Evolutionary conservation across 2,113 vertebrate genomes (phyloP), one percentile per base, ranked within the genome.

Genomic region (Oreochromis tanganicae): DNA sequence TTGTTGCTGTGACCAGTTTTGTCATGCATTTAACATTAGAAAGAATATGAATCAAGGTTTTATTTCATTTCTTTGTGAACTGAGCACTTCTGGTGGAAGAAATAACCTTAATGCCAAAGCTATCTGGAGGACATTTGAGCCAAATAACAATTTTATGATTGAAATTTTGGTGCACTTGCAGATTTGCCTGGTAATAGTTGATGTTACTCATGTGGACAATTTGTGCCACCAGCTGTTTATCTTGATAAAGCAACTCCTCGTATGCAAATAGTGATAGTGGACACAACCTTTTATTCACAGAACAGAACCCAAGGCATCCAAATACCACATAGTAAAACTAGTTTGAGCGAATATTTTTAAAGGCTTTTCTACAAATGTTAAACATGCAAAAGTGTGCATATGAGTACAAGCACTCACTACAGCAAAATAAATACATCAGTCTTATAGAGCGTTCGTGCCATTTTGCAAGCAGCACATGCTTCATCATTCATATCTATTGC

Each of bases 401-500:
- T 29, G 7, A 68, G 27, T 81, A 50, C n/a, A 38, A 13, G 4
- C 71, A 38, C 71, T 66, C 17, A 50, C 21, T 71, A 34, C 6
- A 24, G 34, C 27, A 21, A 17, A 14, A 73, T 27, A 54, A 68
- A 55, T 57, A 38, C 41, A 41, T 9, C 14, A 27, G 8, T 36
- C 7, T 54, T 75, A 84, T 79, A 14, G 89, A 83, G 85, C 16
- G 84, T 68, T 50, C 75, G 84, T 89, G 84, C 84, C 83, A 80
- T 54, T 88, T 80, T 34, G 79, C 27, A 55, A 89, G 81, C 81
- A 38, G 27, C 89, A 81, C 85, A 66, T 13, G 59, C 85, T 87
- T 79, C 90, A 94, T 95, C 85, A 90, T 86, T 92, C 83, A 84
- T 83, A 92, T 87, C 73, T 79, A 9, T 11, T 61, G 92, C 88